These are phyloP conservation scores for Eledone cirrhosa DNA, from an alignment of 2,888 invertebrate genomes.

Conservation along the genomic window DNA sequence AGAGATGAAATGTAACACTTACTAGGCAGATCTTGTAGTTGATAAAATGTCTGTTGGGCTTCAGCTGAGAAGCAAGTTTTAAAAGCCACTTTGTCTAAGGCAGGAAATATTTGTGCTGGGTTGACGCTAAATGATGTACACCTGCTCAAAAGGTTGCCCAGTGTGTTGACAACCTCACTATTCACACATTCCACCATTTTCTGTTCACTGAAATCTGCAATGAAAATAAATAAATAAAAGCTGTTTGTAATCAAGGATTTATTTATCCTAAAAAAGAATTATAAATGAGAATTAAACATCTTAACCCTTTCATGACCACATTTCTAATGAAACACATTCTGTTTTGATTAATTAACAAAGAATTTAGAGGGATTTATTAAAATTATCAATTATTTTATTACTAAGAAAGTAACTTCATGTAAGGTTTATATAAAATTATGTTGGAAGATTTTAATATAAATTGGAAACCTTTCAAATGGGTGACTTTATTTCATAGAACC, in stretches of 20 bases:
- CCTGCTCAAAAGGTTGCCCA: conserved; percentile 89
- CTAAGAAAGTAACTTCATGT: no score
- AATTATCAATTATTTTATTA: no score
- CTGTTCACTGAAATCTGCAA: conserved; percentile 83
- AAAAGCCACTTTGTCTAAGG: conserved; percentile 55
- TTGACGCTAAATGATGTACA: conserved; percentile 82
- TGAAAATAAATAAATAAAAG: conserved; percentile 27
- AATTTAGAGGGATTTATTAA: no score
- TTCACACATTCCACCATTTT: conserved; percentile 82
- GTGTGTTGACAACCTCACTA: conserved; percentile 87
- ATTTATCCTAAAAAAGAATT: no score
- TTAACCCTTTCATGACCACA: neutral
- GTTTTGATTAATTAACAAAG: no score
- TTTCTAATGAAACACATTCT: no score
- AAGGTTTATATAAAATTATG: no score
- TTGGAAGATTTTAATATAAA: no score
- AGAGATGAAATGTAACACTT: neutral
- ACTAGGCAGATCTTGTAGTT: conserved; percentile 73
- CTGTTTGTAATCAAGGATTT: no score
- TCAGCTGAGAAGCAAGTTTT: conserved; percentile 66
- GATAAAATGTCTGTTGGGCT: conserved; percentile 67
- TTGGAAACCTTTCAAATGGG: no score
- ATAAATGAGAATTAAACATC: no score
- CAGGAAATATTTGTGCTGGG: conserved; percentile 79
- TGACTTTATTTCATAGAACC: no score